Evolutionary conservation across 2,888 invertebrate species (phyloP).

Genomic region (Agonopterix arenella): DNA sequence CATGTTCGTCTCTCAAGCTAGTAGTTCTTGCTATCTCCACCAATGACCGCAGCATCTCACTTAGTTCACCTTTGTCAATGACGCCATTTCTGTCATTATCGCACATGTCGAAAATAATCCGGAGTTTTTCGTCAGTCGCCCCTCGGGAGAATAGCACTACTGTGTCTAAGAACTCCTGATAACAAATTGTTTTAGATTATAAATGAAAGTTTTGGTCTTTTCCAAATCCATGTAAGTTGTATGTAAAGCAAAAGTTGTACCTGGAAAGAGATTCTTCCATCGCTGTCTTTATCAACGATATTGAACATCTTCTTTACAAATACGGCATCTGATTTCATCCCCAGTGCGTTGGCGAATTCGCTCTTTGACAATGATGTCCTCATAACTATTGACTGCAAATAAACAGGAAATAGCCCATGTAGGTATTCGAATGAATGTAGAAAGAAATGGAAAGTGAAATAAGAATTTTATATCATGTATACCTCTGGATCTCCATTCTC

Average conservation of each 20-base stretch:
- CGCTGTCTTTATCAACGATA: constrained; percentile 95
- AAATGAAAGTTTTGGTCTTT: constrained; percentile 7
- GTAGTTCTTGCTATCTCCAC: constrained; percentile 96
- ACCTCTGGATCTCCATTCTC: constrained; percentile 88
- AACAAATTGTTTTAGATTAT: constrained; percentile 9
- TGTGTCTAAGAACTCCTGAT: constrained; percentile 93
- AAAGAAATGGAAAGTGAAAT: too few relatives aligned
- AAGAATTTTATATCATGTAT: background rate
- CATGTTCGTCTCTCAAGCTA: constrained; percentile 92
- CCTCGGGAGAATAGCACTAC: constrained; percentile 94
- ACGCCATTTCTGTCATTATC: constrained; percentile 96
- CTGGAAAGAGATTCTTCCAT: constrained; percentile 95
- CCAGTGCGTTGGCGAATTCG: constrained; percentile 96
- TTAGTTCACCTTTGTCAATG: constrained; percentile 94
- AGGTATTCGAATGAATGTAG: too few relatives aligned
- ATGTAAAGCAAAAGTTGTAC: constrained; percentile 27
- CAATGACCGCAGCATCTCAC: constrained; percentile 93
- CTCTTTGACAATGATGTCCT: constrained; percentile 92
- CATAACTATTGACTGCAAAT: constrained; percentile 90
- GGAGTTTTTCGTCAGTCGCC: constrained; percentile 93
- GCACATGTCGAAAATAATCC: constrained; percentile 98
- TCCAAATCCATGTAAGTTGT: too few relatives aligned
- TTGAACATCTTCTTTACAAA: constrained; percentile 99
- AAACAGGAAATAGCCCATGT: background rate
- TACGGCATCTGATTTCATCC: constrained; percentile 96